Conservation (phyloP, 92 coral and sea anemone genomes). For the Desmophyllum pertusum region DNA sequence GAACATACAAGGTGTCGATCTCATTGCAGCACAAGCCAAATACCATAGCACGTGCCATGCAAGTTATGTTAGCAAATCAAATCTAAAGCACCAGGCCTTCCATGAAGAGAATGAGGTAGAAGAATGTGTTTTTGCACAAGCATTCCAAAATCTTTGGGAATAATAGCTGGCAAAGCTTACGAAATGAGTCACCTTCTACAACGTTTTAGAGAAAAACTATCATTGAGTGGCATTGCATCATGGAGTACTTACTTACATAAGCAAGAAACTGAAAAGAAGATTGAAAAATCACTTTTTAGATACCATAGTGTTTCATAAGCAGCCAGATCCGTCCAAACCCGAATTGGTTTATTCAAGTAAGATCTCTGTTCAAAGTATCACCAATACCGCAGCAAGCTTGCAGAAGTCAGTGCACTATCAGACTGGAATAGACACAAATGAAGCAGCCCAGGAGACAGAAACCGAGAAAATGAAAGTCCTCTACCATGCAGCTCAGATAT, state of each 20-base stretch:
- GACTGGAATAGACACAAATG: background rate
- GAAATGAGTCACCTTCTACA: constrained; percentile 42
- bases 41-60: constrained; percentile 45
- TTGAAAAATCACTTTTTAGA: constrained; percentile 35
- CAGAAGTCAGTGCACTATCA: background rate
- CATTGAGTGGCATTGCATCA: constrained; percentile 15
- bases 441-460: constrained; percentile 17
- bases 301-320: constrained; percentile 44
- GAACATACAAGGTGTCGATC: constrained; percentile 50
- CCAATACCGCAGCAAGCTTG: constrained; percentile 35
- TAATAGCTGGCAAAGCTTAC: constrained; percentile 45
- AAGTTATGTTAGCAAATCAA: constrained; percentile 52
- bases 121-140: constrained; percentile 33
- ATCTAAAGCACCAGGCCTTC: constrained; percentile 28
- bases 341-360: constrained; percentile 53
- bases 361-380: constrained; percentile 32
- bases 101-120: constrained; percentile 26
- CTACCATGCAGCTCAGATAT: constrained; percentile 56
- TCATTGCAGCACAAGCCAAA: constrained; percentile 56
- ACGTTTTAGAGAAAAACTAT: constrained; percentile 22
- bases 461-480: constrained; percentile 29
- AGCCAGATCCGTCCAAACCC: constrained; percentile 38
- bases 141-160: constrained; percentile 32
- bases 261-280: constrained; percentile 54
- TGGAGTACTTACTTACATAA: constrained; percentile 20